Evolutionary conservation across 1,140 invertebrate genomes (phyloP), one percentile per base, ranked within the genome.

Genomic region (Zaprionus davidi): DNA sequence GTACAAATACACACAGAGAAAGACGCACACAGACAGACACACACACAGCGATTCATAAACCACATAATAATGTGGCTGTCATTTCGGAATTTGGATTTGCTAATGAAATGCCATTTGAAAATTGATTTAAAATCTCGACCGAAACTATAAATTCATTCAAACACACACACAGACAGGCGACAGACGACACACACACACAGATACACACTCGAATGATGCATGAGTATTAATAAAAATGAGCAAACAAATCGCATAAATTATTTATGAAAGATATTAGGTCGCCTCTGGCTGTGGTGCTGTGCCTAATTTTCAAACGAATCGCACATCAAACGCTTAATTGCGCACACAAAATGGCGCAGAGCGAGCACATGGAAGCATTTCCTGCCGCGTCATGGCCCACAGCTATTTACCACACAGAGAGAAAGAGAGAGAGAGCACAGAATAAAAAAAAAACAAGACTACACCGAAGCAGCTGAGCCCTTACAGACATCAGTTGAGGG

Each of bases 301-400:
- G 53, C 41, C 55, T 59, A 71, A 71, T 76, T 76, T 71, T 76
- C 73, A 76, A 76, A 76, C 69, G 57, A 76, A 62, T 49, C 69
- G 69, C 74, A 76, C 69, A 76, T 76, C 69, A 76, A 76, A 76
- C 74, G 74, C 62, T 62, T 76, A 76, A 76, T 76, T 76, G 69
- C 60, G 70, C 74, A 67, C 69, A 71, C 69, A 72, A 76, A 76
- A 76, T 76, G 69, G 74, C 69, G 69, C 38, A 46, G 53, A 56
- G 46, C 59, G 60, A 60, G 65, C 69, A 66, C 62, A 72, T 67
- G 74, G 49, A 34, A 56, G 36, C 69, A 57, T 72, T 76, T 76
- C 53, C 73, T 59, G 73, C 44, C 49, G 36, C 34, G 55, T 59
- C 58, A 71, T 59, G 17, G 60, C 73, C 55, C 73, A 44, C 34